Base-by-base conservation (phyloP, 1,140 invertebrate genomes). In the Pseudomyrmex sp. region DNA sequence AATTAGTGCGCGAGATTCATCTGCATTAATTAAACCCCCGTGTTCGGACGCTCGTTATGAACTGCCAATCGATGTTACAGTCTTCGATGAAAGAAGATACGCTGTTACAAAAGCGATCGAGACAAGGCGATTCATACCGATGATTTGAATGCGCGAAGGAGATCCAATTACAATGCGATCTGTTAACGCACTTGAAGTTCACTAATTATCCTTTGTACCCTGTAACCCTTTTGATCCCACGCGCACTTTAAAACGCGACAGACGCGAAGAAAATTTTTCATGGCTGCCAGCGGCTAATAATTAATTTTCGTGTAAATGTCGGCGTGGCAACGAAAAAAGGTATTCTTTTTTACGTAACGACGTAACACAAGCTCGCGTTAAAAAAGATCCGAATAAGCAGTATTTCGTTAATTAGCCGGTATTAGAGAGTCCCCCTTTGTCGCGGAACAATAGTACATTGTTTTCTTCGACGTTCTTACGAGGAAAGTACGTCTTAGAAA, bases 121-220 rank as follows among this genome's bases (percentile, higher is more conserved):
- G 15, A 15, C 35, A 35, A 35, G 35, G 35, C 35, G 23, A 44
- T 70, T 50, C 48, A 48, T 54, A 48, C 13, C n/a, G 20, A 74
- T 26, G 79, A 74, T 12, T 48, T 46, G 72, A 59, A 61, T 20
- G 35, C 20, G 2, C 12, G 56, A 35, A 13, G 12, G 15, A 75
- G 80, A 76, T 82, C 72, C 61, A 82, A 76, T 82, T 82, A 76
- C 80, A 75, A 52, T 76, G 77, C 58, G 80, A 75, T 82, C 72
- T 73, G 59, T 75, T 63, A 65, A 80, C 72, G 61, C 59, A 75
- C 48, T 82, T 52, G 8, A 63, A 65, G 48, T 82, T 73, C 69
- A 54, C 80, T 76, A 65, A 73, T 82, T 82, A 82, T 82, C 61
- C 70, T 82, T 82, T 82, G 80, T 76, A 80, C 61, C 13, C 23